phyloP scores from a whole-genome alignment of 2,797 vertebrate genomes.

The Notamacropus eugenii region DNA sequence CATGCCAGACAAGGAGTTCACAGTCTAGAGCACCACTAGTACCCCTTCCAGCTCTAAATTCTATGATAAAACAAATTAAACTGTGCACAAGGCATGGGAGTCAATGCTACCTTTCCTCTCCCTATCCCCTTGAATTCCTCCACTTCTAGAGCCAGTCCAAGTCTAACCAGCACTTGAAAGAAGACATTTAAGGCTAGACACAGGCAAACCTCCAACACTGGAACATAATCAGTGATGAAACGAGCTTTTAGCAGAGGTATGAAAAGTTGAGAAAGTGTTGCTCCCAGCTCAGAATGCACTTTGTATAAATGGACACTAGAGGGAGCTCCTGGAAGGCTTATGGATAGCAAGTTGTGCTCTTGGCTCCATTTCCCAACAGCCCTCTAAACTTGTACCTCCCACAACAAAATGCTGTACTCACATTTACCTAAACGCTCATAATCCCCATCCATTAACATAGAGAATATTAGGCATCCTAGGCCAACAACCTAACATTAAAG shows the following conservation, averaged over 20 bases:
- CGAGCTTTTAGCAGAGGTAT: not conserved
- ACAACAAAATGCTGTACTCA: not conserved
- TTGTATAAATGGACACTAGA: not conserved
- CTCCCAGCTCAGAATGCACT: not conserved
- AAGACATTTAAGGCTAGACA: not conserved
- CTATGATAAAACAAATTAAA: not conserved
- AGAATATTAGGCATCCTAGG: not conserved
- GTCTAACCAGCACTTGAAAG: not conserved
- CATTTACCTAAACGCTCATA: not conserved
- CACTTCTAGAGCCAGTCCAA: not conserved
- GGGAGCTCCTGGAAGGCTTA: constrained; percentile 3
- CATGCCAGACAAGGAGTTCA: not conserved
- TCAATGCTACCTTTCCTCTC: not conserved
- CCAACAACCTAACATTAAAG: not conserved
- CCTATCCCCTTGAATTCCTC: not conserved
- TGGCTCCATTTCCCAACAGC: not conserved
- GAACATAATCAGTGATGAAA: not conserved
- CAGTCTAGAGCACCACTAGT: not conserved
- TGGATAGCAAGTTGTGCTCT: not conserved
- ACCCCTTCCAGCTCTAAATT: too few species aligned
- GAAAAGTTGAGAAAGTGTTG: fast-evolving
- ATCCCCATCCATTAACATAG: not conserved
- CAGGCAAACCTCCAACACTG: not conserved
- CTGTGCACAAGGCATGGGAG: not conserved
- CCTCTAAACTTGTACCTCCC: not conserved